Percentiles rank a stretch among this genome's conserved stretches.
Evolutionary conservation across 2,888 invertebrate genomes (phyloP).

Genomic region (Branchinecta sandiegonensis): DNA sequence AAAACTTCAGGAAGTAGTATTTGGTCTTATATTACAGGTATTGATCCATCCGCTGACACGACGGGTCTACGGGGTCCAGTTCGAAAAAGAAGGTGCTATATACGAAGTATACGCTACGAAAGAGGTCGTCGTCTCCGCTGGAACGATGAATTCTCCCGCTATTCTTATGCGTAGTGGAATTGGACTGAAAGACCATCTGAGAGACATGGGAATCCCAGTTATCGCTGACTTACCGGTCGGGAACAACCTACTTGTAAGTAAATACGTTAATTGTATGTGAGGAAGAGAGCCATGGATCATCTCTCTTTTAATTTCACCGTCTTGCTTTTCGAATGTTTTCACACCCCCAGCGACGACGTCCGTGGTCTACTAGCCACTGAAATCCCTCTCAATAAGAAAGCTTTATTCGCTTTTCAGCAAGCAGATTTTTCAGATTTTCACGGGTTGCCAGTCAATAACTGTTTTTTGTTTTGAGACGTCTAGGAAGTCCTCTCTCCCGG

Average conservation of each 20-base stretch:
- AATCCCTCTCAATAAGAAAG: no score
- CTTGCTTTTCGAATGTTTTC: constrained; percentile 17
- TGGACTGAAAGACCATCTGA: constrained; percentile 47
- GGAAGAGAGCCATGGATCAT: no score
- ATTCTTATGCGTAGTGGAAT: constrained; percentile 64
- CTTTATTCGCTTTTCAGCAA: no score
- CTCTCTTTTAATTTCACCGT: no score
- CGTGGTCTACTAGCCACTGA: neutral
- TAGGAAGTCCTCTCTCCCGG: no score
- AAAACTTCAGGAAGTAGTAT: constrained; percentile 45
- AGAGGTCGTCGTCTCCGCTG: constrained; percentile 59
- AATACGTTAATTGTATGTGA: no score
- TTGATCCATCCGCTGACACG: constrained; percentile 41
- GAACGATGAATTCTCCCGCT: constrained; percentile 61
- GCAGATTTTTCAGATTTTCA: no score
- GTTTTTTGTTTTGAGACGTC: neutral
- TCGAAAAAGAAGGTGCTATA: constrained; percentile 39
- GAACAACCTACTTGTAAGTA: neutral
- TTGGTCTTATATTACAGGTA: constrained; percentile 40
- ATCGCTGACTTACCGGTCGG: constrained; percentile 19
- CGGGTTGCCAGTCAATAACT: constrained; percentile 28
- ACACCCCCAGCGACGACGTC: neutral
- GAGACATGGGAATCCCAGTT: constrained; percentile 41
- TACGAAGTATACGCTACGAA: constrained; percentile 46
- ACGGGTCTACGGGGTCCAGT: constrained; percentile 44